A percentile compares a stretch with the other conserved stretches of the same genome.
phyloP scores from a whole-genome alignment of 2,113 vertebrate genomes.

The Aplodontia rufa region DNA sequence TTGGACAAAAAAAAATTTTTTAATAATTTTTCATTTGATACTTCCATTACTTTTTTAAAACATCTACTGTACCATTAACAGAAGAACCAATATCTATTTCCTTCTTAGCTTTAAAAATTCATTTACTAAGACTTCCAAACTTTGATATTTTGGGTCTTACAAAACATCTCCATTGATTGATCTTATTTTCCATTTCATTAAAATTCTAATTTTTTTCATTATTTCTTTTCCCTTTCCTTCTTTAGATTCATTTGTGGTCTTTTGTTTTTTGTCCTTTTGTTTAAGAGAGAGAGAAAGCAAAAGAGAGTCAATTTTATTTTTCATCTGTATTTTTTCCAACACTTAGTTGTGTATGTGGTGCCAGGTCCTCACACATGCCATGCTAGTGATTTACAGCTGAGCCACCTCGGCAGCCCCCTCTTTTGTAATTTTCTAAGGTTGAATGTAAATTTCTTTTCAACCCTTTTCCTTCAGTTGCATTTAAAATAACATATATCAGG shows the following conservation, averaged over 20 bases:
- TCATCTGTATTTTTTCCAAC: too few species aligned
- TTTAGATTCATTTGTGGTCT: not conserved
- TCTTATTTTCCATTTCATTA: not conserved
- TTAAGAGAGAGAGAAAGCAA: too few species aligned
- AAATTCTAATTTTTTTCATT: not conserved
- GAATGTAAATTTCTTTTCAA: not conserved
- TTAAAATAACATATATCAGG: not conserved
- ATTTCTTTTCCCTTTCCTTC: not conserved
- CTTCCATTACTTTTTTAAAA: not conserved
- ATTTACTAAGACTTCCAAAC: not conserved
- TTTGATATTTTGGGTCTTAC: not conserved
- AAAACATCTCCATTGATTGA: not conserved
- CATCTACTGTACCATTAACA: not conserved
- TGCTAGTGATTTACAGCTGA: too few species aligned
- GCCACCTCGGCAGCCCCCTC: too few species aligned
- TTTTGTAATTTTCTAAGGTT: not conserved
- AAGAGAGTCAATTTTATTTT: too few species aligned
- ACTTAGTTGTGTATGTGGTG: too few species aligned
- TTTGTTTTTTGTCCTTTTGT: too few species aligned
- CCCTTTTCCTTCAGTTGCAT: not conserved
- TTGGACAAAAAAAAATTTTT: not conserved
- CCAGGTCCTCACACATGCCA: too few species aligned
- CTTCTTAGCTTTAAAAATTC: not conserved
- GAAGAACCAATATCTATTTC: constrained; percentile 4
- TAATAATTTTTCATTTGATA: not conserved